Base-by-base conservation (phyloP, 2,113 vertebrate species). In the Dipodomys spectabilis region DNA sequence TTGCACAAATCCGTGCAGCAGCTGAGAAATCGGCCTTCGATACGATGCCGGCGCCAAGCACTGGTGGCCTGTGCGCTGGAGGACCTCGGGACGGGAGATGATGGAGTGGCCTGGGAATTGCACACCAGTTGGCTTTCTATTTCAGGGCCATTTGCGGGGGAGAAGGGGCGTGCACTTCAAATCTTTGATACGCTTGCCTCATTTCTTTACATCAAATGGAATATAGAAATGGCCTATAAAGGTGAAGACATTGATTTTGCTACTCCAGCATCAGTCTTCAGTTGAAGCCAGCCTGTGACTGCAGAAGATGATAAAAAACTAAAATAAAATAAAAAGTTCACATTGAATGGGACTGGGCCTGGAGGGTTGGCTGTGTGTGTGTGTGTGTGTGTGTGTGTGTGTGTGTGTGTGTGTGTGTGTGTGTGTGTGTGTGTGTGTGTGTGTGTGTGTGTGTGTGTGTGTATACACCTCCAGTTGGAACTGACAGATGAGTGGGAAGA, bases 1-100 rank as follows among this genome's bases (percentile, higher is more conserved):
- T 97, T 97, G 87, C 96, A 97, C 89, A 98, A 95, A 97, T 97
- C 94, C 97, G 93, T 95, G 90, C 94, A 97, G 95, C 95, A 95
- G 96, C 78, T 94, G 28, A 96, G 96, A 97, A 98, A 85, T 95
- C 93, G 90, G 91, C 91, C 95, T 98, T 97, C 97, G 94, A 97
- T 97, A 92, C 92, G 96, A 92, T 68, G 91, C 64, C 80, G 96
- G 78, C 86, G 95, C 88, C 92, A 96, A 96, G 95, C 91, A 92
- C 88, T 82, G 96, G 85, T 94, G 96, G 95, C 93, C 96, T 90
- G 92, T 90, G 86, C 94, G 72, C 15, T 68, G 88, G 93, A 93
- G 89, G 94, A 93, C 94, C 95, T 84, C 23, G 95, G 85, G 79
- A 35, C 88, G 91, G 88, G 75, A 32, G n/a, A 49, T 2, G 25